Base-by-base conservation (phyloP, 2,888 invertebrate species). In the Deroplatys truncata region DNA sequence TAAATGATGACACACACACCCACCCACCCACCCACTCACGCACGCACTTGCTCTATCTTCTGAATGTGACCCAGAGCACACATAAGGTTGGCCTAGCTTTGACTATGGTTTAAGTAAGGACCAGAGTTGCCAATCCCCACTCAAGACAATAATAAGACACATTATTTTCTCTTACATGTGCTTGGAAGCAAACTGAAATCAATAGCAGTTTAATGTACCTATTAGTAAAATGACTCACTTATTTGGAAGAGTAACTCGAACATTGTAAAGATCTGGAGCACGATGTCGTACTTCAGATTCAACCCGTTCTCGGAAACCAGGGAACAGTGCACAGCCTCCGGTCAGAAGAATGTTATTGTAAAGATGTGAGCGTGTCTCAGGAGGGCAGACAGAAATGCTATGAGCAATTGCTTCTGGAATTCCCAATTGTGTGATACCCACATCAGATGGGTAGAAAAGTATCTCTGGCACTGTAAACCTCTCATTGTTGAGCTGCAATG, bases 401-500 rank as follows among this genome's bases (percentile, higher is more conserved):
- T 97, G 95, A 89, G 97, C 95, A 10, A 99, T 96, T 0, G 98
- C 97, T 94, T 99, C 99, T 0, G 98, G 95, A 90, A 99, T 96
- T 0, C 99, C 99, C 96, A 98, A 98, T 93, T 96, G 95, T 95
- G 96, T 96, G 91, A 99, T 97, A 0, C 98, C 99, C 82, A 99
- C 97, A 93, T 99, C 99, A 1, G 98, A 97, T 0, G 99, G 99
- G 92, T 97, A 96, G 93, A 99, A 99, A 5, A 99, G 93, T 3
- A 99, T 94, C 94, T 99, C 99, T 0, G 99, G 99, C 86, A 99
- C 97, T 0, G 97, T 95, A 93, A 99, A 99, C 86, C 99, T 94
- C 94, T 99, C 99, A 92, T 98, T 99, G 93, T 97, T 98, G 92
- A 99, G 94, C 84, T 97, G 94, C 83, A 99, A 94, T 28, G 97